Conservation (phyloP, 2,113 vertebrate species). For the Calidris pygmaea region DNA sequence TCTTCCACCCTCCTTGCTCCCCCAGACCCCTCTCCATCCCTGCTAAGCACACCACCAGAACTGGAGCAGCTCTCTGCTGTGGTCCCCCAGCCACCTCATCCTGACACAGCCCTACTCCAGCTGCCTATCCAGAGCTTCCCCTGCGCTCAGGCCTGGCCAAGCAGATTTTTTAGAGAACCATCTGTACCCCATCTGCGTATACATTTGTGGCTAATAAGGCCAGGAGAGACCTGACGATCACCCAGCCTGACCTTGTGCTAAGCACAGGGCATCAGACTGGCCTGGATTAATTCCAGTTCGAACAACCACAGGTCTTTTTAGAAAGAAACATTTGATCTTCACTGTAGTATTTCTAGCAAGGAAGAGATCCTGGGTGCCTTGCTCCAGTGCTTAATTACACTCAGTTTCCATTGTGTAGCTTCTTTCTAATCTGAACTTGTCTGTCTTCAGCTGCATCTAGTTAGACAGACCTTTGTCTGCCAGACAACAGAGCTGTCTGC, state of each 20-base stretch:
- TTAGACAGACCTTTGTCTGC: not conserved
- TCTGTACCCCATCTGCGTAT: not conserved
- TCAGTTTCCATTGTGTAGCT: not conserved
- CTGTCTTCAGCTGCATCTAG: not conserved
- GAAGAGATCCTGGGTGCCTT: not conserved
- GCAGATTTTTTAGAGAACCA: not conserved
- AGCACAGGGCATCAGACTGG: not conserved
- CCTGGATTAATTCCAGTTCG: not conserved
- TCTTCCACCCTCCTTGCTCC: not conserved
- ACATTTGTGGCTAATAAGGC: not conserved
- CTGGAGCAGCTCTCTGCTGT: not conserved
- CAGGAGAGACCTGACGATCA: not conserved
- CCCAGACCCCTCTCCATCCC: not conserved
- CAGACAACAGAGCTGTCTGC: not conserved
- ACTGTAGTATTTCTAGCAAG: not conserved
- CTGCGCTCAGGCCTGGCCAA: not conserved
- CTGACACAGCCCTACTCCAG: not conserved
- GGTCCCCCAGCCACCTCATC: rapidly evolving
- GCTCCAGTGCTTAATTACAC: slow-evolving; percentile 16
- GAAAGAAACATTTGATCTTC: not conserved
- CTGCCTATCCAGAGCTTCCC: not conserved
- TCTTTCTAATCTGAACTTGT: slow-evolving; percentile 3
- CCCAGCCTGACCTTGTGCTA: not conserved
- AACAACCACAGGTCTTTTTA: not conserved
- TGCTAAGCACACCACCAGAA: not conserved